Conservation (phyloP, 2,888 invertebrate genomes). For the Metopia argyrocephala region DNA sequence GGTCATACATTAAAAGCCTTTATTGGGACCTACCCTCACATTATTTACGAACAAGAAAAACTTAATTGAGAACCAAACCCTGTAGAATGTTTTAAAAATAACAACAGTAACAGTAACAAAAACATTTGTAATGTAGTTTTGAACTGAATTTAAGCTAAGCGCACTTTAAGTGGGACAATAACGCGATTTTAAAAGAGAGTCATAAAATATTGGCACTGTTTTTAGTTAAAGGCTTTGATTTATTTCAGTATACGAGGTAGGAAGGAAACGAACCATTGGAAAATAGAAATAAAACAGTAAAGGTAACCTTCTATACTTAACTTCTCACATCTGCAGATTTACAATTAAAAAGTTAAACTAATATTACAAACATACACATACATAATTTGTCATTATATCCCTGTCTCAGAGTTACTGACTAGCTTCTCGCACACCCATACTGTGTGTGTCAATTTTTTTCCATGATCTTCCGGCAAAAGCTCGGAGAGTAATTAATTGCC, state of each 20-base stretch:
- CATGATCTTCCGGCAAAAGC: no score
- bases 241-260: background rate
- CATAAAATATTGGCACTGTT: background rate
- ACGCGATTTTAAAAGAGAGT: background rate
- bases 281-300: no score
- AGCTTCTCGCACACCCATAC: no score
- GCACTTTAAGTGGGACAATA: background rate
- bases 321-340: no score
- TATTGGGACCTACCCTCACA: conserved; percentile 40
- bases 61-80: conserved; percentile 48
- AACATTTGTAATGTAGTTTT: background rate
- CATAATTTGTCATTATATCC: no score
- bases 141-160: background rate
- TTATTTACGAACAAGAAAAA: conserved; percentile 40
- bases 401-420: no score
- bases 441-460: no score
- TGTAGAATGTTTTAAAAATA: background rate
- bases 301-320: no score
- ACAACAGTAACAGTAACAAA: background rate
- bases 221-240: background rate
- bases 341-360: no score
- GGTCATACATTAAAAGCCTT: conserved; percentile 38
- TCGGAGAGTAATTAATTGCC: no score
- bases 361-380: no score
- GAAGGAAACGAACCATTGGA: background rate